Evolutionary conservation across 2,113 vertebrate genomes (phyloP), one percentile per base, ranked within the genome.

Genomic region (Pangasianodon gigas): DNA sequence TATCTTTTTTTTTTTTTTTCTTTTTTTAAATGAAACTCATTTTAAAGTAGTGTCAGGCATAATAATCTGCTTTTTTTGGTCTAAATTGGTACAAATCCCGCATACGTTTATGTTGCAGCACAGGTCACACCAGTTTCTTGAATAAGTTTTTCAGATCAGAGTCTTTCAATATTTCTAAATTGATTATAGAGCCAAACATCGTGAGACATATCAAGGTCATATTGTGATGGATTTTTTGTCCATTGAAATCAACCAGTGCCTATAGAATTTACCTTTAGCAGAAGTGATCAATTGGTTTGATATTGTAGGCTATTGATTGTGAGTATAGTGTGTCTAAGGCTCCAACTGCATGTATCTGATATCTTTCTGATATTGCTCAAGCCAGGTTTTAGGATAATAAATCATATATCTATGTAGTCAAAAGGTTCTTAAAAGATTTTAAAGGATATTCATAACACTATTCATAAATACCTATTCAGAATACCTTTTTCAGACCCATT

Each of bases 251-350:
- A 41, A 19, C 79, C 37, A 62, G 26, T n/a, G 56, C 56, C 26
- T 79, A 58, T 46, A 37, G 71, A 51, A 77, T 84, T 67, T 54
- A 71, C 18, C 65, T 84, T 85, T 41, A 29, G 79, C 32, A 71
- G 85, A 88, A 48, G 29, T 79, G 82, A 89, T 85, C 19, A 62
- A 85, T 79, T 89, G 69, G 52, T 85, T 77, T 77, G 56, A 65
- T 37, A 85, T 51, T 79, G 83, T 24, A 79, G 44, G n/a, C 62
- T 79, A 89, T 85, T 89, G 88, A 85, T 89, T 79, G 51, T n/a
- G 79, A 54, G 62, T 29, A 51, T 81, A 67, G 44, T 44, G 44
- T 16, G 58, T 13, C 87, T 52, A 21, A 21, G 46, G 75, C 11
- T 48, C n/a, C 48, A 26, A 32, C 41, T 14, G 24, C 14, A 32